These are phyloP conservation scores for Lasioglossum oenotherae DNA, from an alignment of 2,888 invertebrate genomes.

Conservation along the genomic window DNA sequence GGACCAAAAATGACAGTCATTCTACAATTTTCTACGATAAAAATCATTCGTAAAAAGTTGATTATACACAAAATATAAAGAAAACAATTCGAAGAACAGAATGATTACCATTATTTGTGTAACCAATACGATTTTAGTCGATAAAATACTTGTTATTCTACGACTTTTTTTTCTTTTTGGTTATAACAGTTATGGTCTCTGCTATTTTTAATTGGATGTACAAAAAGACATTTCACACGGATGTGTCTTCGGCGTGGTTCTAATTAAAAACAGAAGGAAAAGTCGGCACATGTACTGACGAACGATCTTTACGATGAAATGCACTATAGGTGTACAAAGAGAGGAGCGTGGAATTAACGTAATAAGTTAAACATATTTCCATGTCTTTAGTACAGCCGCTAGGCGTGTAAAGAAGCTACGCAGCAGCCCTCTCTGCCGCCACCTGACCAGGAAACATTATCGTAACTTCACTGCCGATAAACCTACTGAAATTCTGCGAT, in stretches of 20 bases:
- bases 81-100: too few species aligned
- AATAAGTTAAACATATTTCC: constrained; percentile 14
- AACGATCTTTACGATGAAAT: neutral
- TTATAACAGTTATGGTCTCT: too few species aligned
- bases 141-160: too few species aligned
- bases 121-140: too few species aligned
- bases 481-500: constrained; percentile 51
- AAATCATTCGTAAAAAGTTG: too few species aligned
- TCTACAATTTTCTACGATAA: too few species aligned
- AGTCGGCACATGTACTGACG: neutral
- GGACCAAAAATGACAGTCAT: too few species aligned
- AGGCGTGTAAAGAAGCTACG: constrained; percentile 7
- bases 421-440: constrained; percentile 28
- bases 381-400: neutral
- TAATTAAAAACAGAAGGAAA: neutral
- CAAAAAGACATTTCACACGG: neutral
- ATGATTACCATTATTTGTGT: too few species aligned
- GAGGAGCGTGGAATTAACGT: neutral
- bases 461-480: constrained; percentile 43
- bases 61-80: too few species aligned
- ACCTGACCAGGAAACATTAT: constrained; percentile 42
- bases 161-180: too few species aligned
- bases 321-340: neutral
- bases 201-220: neutral
- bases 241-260: neutral